Evolutionary conservation across 1,140 invertebrate genomes (phyloP).

Genomic region (Lanistes nyassanus): DNA sequence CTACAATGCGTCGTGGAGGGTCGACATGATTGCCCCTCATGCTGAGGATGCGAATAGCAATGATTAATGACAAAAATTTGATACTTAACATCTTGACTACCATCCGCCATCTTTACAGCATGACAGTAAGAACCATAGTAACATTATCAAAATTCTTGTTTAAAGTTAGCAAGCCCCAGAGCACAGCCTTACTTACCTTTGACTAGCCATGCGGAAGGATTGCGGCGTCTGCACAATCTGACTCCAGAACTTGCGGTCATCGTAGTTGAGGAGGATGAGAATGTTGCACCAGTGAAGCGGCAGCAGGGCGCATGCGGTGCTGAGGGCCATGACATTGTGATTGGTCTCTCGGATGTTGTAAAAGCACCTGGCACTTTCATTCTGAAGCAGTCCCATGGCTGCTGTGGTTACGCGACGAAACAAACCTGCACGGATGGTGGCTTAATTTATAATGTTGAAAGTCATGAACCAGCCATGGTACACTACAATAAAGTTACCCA

Average conservation of each 20-base stretch:
- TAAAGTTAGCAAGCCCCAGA: too few species aligned
- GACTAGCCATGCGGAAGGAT: constrained; percentile 55
- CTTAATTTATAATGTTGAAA: too few species aligned
- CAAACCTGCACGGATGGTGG: constrained; percentile 71
- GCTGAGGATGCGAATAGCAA: constrained; percentile 22
- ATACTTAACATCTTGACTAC: neutral
- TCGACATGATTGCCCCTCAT: constrained; percentile 30
- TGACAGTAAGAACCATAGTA: too few species aligned
- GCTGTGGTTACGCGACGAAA: constrained; percentile 73
- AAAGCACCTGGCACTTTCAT: constrained; percentile 59
- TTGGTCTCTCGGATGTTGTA: constrained; percentile 70
- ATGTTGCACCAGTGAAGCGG: constrained; percentile 78
- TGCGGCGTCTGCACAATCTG: constrained; percentile 69
- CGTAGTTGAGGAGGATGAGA: constrained; percentile 76
- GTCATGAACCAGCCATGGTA: too few species aligned
- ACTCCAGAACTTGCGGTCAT: constrained; percentile 74
- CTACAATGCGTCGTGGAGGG: constrained; percentile 23
- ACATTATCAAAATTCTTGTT: too few species aligned
- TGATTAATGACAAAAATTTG: too few species aligned
- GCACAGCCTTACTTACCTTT: constrained; percentile 56
- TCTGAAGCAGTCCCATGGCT: constrained; percentile 70
- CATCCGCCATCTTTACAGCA: too few species aligned
- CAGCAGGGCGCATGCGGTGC: constrained; percentile 71
- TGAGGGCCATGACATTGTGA: constrained; percentile 70
- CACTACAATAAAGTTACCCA: too few species aligned